These are phyloP conservation scores for Psettodes erumei DNA, from an alignment of 2,113 vertebrate genomes.

Conservation along the genomic window DNA sequence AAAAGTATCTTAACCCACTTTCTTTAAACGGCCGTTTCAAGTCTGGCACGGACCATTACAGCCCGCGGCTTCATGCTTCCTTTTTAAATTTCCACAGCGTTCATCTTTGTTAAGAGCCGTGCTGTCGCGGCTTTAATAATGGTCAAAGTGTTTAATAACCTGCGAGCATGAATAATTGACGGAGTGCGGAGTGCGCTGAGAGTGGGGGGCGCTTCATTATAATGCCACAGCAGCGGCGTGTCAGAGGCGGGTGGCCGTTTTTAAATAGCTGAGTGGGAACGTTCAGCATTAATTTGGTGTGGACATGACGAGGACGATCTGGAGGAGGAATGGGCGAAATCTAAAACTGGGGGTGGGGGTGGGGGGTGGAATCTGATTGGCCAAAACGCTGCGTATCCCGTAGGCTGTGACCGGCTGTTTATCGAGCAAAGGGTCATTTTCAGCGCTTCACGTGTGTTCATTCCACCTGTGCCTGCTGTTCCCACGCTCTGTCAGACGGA, in stretches of 20 bases:
- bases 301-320: constrained; percentile 44
- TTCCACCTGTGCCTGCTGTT: too few species aligned
- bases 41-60: background rate
- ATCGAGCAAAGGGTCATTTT: background rate
- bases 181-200: background rate
- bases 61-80: background rate
- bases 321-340: constrained; percentile 8
- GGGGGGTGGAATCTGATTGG: background rate
- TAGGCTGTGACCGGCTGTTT: background rate
- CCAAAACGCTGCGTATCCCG: background rate
- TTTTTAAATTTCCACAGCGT: constrained; percentile 8
- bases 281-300: constrained; percentile 63
- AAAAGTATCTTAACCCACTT: background rate
- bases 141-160: constrained; percentile 57
- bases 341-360: too few species aligned
- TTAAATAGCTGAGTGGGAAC: constrained; percentile 74
- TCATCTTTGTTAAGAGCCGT: constrained; percentile 27
- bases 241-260: constrained; percentile 53
- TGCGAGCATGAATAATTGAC: constrained; percentile 68
- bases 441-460: background rate
- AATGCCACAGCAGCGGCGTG: constrained; percentile 14
- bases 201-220: constrained; percentile 56
- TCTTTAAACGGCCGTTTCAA: background rate
- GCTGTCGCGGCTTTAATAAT: constrained; percentile 38
- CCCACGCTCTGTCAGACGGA: too few species aligned